phyloP scores from a whole-genome alignment of 2,113 vertebrate species.

The Coregonus clupeaformis region DNA sequence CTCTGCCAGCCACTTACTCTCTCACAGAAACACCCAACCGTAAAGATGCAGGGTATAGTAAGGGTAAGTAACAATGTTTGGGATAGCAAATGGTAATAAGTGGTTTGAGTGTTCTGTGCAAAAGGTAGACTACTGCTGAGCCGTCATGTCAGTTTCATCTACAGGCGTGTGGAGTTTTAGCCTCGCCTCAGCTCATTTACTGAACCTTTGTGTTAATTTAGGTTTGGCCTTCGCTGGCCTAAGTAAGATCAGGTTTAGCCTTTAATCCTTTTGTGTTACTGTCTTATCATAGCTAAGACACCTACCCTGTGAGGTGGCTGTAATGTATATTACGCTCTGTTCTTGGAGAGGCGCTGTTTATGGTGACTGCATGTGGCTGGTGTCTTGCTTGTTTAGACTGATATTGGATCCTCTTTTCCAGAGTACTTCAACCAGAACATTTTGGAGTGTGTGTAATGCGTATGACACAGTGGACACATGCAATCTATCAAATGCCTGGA shows the following conservation, averaged over 20 bases:
- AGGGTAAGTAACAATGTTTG: not conserved
- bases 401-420: not conserved
- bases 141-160: not conserved
- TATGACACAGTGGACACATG: not conserved
- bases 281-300: not conserved
- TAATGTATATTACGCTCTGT: not conserved
- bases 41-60: not conserved
- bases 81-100: slow-evolving; percentile 20
- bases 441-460: not conserved
- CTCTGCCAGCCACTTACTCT: not conserved
- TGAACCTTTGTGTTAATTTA: slow-evolving; percentile 45
- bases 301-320: not conserved
- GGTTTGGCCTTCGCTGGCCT: slow-evolving; percentile 51
- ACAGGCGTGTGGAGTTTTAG: not conserved
- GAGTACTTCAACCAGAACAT: not conserved
- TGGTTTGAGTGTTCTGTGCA: not conserved
- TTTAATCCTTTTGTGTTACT: not conserved
- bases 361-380: not conserved
- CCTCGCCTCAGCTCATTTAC: slow-evolving; percentile 26
- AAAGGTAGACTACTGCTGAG: not conserved
- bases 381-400: not conserved
- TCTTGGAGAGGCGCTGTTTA: not conserved
- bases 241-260: too few relatives aligned
- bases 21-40: not conserved
- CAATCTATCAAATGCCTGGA: not conserved